Base-by-base conservation (phyloP, 2,113 vertebrate genomes). In the Gadus macrocephalus region DNA sequence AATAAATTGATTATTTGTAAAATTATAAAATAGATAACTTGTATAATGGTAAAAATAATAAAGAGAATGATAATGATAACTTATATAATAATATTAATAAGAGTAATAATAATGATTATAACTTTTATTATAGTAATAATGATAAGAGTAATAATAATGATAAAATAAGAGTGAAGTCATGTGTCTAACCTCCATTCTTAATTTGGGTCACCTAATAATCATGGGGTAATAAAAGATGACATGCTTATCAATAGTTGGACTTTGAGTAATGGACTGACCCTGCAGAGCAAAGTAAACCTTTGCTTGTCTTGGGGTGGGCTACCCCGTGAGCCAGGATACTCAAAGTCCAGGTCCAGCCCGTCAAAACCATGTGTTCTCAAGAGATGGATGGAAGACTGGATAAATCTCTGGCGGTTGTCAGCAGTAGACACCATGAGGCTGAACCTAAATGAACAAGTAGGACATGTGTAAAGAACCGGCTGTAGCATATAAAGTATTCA, bases 301-400 rank as follows among this genome's bases (percentile, higher is more conserved):
- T 87, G 78, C 69, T 94, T 94, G 84, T 94, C 93, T 70, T 89
- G 88, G n/a, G 92, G 86, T 2, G 92, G 93, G 64, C 93, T 95
- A 31, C 93, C 92, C 72, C 90, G 87, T 14, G 93, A 66, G 15
- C 92, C 93, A 19, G 92, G 93, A 38, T 94, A 93, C 82, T 95
- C 92, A 83, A 93, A 92, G 69, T 94, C 92, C 82, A 94, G 78
- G 76, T 95, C 93, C 64, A 93, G 86, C 70, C 92, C 93, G 62
- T 95, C 93, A 82, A 95, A 96, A n/a, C 91, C 89, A 70, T 92
- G 80, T 64, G 79, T 85, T 66, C 88, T 85, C 74, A 95, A 81
- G 76, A 93, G 93, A n/a, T 7, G 85, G 64, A 92, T 93, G 1
- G 91, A 66, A 2, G 94, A 94, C 72, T 93, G 88, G 75, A 93